Evolutionary conservation across 2,113 vertebrate genomes (phyloP).

Genomic region (Melospiza georgiana): DNA sequence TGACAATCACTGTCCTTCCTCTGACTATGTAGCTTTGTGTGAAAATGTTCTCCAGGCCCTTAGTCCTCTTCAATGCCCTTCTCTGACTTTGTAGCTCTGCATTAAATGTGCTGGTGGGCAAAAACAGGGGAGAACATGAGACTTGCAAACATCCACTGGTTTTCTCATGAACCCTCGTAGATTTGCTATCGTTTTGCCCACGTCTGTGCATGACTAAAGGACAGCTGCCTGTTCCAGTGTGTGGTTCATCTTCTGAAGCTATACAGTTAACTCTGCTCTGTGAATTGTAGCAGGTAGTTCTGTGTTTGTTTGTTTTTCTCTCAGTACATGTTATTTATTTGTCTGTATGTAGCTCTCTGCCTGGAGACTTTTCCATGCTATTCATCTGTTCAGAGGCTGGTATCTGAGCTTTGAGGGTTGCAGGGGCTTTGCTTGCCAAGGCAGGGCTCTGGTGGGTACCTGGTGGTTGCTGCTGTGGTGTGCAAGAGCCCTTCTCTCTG

Average conservation of each 20-base stretch:
- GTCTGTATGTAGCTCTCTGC: background rate
- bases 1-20: background rate
- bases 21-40: background rate
- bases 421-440: background rate
- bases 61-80: background rate
- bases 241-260: background rate
- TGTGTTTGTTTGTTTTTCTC: background rate
- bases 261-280: background rate
- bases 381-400: fast-evolving
- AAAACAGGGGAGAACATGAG: background rate
- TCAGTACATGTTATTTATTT: fast-evolving
- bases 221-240: fast-evolving
- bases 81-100: background rate
- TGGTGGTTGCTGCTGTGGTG: fast-evolving
- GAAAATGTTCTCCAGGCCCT: background rate
- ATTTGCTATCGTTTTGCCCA: background rate
- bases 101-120: background rate
- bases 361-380: background rate
- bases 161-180: background rate
- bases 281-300: background rate
- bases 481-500: background rate
- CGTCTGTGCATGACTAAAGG: background rate
- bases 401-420: background rate
- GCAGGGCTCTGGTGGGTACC: background rate
- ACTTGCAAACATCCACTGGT: background rate